Evolutionary conservation across 92 coral and sea anemone genomes (phyloP), one percentile per base, ranked within the genome.

Genomic region (Epizoanthus illoricatus): DNA sequence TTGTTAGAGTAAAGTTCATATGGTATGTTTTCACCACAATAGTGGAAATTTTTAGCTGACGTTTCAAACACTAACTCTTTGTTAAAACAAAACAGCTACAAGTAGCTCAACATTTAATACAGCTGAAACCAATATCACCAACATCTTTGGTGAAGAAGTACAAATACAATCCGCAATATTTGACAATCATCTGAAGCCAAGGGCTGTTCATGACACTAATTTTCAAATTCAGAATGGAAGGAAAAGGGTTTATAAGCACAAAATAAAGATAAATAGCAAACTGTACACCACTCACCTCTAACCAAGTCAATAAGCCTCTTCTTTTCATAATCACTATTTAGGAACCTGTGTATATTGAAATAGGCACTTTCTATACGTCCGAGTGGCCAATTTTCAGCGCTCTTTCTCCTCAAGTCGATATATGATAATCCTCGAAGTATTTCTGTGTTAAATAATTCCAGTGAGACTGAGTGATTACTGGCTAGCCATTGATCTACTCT

Each of bases 311-410:
- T 13, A 42, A 74, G 21, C 58, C 13, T 8, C 23, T 56, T 5
- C 80, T 74, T 55, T 41, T 55, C 65, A 55, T 12, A 5, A 57
- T 57, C 80, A 56, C 65, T 74, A 36, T 7, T 16, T 36, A 74
- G 39, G 80, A 74, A 74, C 65, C 40, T 74, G 65, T 56, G 21
- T 16, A 74, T 74, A 55, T 74, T 57, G 28, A 74, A 18, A 24
- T 57, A 74, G 66, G 61, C 80, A 28, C 40, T 55, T 24, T 63
- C 39, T 33, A 56, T 47, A 55, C 65, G 66, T 33, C 80, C 80
- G 47, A 74, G 80, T 36, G 80, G 80, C 80, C 80, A 74, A 12
- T 23, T 24, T 19, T 16, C 59, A 5, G 80, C 39, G 66, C 80
- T 74, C 7, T 56, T 56, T 54, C 40, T 74, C 45, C 66, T 74